Evolutionary conservation across 1,140 invertebrate species (phyloP).

Genomic region (Ips typographus): DNA sequence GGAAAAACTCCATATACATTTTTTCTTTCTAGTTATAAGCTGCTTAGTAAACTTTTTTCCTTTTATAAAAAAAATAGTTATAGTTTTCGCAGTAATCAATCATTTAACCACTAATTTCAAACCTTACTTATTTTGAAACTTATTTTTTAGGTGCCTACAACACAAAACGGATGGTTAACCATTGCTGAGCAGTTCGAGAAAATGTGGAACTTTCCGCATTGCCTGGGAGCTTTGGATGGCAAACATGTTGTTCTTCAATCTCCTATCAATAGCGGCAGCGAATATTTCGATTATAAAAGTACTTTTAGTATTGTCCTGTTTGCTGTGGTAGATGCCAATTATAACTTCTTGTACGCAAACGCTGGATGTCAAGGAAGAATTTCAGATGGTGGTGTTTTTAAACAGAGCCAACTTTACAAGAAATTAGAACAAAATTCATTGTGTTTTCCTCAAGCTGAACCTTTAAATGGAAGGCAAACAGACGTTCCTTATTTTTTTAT

Average conservation of each 20-base stretch:
- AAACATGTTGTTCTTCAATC: conserved; percentile 47
- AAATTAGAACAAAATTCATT: conserved; percentile 15
- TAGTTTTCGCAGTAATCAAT: no score
- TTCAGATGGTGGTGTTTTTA: conserved; percentile 25
- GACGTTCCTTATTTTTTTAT: conserved; percentile 44
- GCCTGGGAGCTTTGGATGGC: conserved; percentile 46
- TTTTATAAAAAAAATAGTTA: no score
- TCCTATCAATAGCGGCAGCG: conserved; percentile 44
- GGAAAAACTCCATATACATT: no score
- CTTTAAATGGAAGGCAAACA: background rate
- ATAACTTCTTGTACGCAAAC: conserved; percentile 50
- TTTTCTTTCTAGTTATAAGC: no score
- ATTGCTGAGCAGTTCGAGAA: conserved; percentile 2
- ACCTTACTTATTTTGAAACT: no score
- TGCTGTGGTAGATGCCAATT: conserved; percentile 51
- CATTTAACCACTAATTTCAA: no score
- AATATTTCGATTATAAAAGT: conserved; percentile 54
- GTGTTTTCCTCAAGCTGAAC: background rate
- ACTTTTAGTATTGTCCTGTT: conserved; percentile 53
- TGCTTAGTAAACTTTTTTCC: no score
- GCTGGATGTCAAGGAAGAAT: conserved; percentile 46
- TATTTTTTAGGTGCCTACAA: no score
- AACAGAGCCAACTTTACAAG: conserved; percentile 4
- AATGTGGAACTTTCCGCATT: conserved; percentile 34
- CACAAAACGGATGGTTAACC: no score